phyloP scores from a whole-genome alignment of 2,888 invertebrate species.

The Xestoiulus laeticollis region DNA sequence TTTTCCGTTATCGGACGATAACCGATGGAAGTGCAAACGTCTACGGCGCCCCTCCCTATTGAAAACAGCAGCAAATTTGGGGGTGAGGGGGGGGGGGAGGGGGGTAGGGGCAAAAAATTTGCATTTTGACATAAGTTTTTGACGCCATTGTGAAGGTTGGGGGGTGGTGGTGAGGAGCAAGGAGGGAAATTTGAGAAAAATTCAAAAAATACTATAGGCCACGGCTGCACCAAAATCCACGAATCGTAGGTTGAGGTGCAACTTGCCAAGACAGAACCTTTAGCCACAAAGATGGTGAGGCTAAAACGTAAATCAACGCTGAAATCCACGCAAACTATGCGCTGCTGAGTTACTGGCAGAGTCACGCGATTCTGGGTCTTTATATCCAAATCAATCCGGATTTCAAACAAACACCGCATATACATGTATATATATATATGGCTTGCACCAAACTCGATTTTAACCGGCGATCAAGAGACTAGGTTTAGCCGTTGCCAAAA shows the following conservation, averaged over 20 bases:
- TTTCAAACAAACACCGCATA: not conserved
- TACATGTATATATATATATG: too few relatives aligned
- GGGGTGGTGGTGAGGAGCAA: not conserved
- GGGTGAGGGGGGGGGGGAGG: too few relatives aligned
- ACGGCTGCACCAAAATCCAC: not conserved
- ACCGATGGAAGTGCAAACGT: not conserved
- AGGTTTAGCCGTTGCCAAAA: not conserved
- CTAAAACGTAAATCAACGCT: not conserved
- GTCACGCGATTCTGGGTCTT: not conserved
- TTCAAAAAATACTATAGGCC: not conserved
- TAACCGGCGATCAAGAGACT: not conserved
- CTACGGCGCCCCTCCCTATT: conserved; percentile 37
- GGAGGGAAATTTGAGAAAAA: not conserved
- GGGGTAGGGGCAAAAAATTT: too few relatives aligned
- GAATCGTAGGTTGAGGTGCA: not conserved
- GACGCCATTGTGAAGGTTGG: not conserved
- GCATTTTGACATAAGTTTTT: not conserved
- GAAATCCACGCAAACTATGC: conserved; percentile 43
- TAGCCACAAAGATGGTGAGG: not conserved
- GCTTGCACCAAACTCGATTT: not conserved
- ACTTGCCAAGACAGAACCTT: not conserved
- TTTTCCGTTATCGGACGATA: not conserved
- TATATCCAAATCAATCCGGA: not conserved
- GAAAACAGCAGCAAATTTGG: conserved; percentile 12
- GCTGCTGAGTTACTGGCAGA: conserved; percentile 15